Percentiles rank a stretch among this genome's conserved stretches.
These are phyloP conservation scores for Haliclystus octoradiatus DNA, from an alignment of 30 jellyfish, hydroid and myxozoan genomes.

Conservation along the genomic window DNA sequence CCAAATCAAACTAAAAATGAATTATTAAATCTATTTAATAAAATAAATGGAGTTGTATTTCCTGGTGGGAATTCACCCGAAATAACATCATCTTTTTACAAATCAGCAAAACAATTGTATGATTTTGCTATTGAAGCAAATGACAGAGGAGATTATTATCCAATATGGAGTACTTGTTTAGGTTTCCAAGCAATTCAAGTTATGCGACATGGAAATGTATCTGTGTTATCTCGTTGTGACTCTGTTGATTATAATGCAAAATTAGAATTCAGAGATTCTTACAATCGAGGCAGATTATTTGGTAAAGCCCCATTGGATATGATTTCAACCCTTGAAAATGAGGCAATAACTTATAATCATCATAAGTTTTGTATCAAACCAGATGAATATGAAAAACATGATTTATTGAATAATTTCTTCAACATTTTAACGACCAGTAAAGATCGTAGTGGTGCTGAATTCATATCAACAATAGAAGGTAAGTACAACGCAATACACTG, in stretches of 20 bases:
- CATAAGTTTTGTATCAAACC: conserved; percentile 76
- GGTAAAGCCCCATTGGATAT: too few relatives aligned
- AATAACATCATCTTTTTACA: conserved; percentile 36
- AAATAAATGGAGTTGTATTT: conserved; percentile 71
- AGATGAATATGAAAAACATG: conserved; percentile 29
- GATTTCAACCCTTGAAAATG: conserved; percentile 18
- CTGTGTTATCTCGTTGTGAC: too few relatives aligned
- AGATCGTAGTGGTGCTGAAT: conserved; percentile 51
- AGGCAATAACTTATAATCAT: conserved; percentile 59
- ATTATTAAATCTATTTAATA: conserved; percentile 22
- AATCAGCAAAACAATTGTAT: conserved; percentile 47
- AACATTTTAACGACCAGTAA: conserved; percentile 42
- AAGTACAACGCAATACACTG: conserved; percentile 8
- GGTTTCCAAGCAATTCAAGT: conserved; percentile 70
- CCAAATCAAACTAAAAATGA: conserved; percentile 41
- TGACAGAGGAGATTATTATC: conserved; percentile 58
- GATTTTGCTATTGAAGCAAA: conserved; percentile 50
- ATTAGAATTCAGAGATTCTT: too few relatives aligned
- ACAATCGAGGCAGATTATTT: too few relatives aligned
- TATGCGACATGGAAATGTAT: too few relatives aligned
- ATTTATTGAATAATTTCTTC: conserved; percentile 22
- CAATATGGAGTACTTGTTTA: conserved; percentile 94
- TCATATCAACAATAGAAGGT: conserved; percentile 89
- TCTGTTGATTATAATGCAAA: too few relatives aligned
- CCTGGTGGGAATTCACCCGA: conserved; percentile 85